Percentiles rank a stretch among this genome's conserved stretches.
Conservation (phyloP, 2,888 invertebrate genomes). For the Torymus tubicola region DNA sequence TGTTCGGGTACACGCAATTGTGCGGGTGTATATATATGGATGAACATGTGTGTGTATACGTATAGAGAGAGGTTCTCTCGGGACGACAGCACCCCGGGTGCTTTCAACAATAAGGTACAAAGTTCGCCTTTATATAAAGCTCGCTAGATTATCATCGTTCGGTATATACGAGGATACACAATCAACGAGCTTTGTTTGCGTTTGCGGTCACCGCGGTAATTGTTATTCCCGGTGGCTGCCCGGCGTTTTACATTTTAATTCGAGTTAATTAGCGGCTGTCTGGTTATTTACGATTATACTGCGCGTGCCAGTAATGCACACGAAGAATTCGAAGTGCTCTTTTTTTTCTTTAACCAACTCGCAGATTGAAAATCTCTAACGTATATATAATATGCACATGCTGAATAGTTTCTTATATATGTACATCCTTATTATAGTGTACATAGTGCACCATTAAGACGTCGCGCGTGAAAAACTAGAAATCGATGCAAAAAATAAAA, state of each 20-base stretch:
- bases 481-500: background rate
- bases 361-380: background rate
- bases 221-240: background rate
- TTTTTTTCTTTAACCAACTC: too few relatives aligned
- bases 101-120: too few relatives aligned
- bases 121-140: background rate
- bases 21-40: too few relatives aligned
- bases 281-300: background rate
- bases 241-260: constrained; percentile 23
- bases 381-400: background rate
- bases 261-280: constrained; percentile 9
- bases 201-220: background rate
- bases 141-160: constrained; percentile 15
- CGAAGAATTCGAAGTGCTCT: too few relatives aligned
- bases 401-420: background rate
- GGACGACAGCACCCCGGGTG: constrained; percentile 6
- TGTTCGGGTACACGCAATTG: too few relatives aligned
- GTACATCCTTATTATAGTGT: background rate
- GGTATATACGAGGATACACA: constrained; percentile 1
- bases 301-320: too few relatives aligned
- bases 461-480: background rate
- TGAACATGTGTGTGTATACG: too few relatives aligned
- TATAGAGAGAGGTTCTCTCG: background rate
- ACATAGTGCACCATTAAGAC: background rate
- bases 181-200: background rate